Evolutionary conservation across 2,113 vertebrate genomes (phyloP).

Genomic region (Malurus melanocephalus): DNA sequence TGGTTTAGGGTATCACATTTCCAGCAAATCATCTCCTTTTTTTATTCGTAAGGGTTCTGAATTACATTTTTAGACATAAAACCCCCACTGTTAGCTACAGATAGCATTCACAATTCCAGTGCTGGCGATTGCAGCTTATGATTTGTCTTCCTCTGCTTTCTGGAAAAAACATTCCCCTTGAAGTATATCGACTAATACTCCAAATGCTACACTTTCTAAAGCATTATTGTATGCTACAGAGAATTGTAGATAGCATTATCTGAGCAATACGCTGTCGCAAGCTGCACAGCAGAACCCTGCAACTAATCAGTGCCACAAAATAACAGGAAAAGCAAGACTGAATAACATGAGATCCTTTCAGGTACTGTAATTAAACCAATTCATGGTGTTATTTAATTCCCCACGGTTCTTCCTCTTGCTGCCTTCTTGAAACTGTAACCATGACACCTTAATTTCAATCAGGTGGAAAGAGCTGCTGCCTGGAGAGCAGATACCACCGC

Average conservation of each 20-base stretch:
- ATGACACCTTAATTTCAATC: constrained; percentile 33
- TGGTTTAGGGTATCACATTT: background rate
- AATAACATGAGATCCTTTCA: constrained; percentile 29
- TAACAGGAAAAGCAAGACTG: background rate
- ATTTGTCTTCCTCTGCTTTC: constrained; percentile 1
- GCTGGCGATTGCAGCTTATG: background rate
- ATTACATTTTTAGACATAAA: constrained; percentile 17
- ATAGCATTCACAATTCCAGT: background rate
- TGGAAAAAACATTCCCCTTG: background rate
- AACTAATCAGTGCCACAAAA: constrained; percentile 8
- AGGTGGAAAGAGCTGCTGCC: constrained; percentile 5
- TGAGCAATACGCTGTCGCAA: background rate
- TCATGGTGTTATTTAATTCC: background rate
- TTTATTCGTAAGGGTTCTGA: background rate
- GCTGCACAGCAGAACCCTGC: background rate
- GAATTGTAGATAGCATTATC: background rate
- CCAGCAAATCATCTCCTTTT: background rate
- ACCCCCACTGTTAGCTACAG: background rate
- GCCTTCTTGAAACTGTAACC: constrained; percentile 29
- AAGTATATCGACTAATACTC: background rate
- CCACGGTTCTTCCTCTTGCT: constrained; percentile 17
- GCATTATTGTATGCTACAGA: background rate
- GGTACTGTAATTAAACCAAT: constrained; percentile 58
- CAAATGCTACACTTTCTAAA: constrained; percentile 5
- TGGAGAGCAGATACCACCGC: constrained; percentile 16